These are phyloP conservation scores for Bufo gargarizans DNA, from an alignment of 2,113 vertebrate genomes.

Conservation along the genomic window DNA sequence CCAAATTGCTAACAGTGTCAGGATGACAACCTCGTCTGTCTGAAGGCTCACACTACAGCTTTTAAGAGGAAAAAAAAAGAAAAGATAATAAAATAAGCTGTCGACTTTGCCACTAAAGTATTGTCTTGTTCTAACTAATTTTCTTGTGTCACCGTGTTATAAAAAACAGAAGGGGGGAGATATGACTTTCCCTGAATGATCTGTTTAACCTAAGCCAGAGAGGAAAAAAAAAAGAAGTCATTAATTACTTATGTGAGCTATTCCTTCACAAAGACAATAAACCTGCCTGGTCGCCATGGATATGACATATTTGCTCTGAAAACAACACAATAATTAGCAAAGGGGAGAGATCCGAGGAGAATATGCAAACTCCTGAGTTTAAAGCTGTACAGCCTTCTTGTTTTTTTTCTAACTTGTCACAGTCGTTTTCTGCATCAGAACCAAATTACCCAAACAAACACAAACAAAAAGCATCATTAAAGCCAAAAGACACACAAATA, in stretches of 20 bases:
- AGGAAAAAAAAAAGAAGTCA: conserved; percentile 93
- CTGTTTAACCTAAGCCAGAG: conserved; percentile 99
- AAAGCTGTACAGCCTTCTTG: conserved; percentile 93
- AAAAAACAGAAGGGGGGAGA: conserved; percentile 72
- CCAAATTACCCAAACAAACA: conserved; percentile 73
- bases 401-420: conserved; percentile 60
- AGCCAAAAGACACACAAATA: conserved; percentile 57
- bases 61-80: conserved; percentile 74
- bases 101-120: conserved; percentile 81
- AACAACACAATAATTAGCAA: conserved; percentile 99
- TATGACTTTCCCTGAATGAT: conserved; percentile 98
- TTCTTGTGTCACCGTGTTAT: conserved; percentile 83
- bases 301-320: conserved; percentile 99
- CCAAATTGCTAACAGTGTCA: conserved; percentile 60
- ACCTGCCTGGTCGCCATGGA: conserved; percentile 99
- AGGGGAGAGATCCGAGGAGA: conserved; percentile 99
- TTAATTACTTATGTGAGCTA: conserved; percentile 99
- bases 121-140: conserved; percentile 92
- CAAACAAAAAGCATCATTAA: conserved; percentile 61
- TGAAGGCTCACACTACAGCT: conserved; percentile 73
- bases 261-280: conserved; percentile 99
- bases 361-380: conserved; percentile 98
- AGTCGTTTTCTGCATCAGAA: conserved; percentile 72
- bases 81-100: conserved; percentile 72
- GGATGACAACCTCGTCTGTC: conserved; percentile 73